These are phyloP conservation scores for Butorides virescens DNA, from an alignment of 2,113 vertebrate genomes.

Conservation along the genomic window DNA sequence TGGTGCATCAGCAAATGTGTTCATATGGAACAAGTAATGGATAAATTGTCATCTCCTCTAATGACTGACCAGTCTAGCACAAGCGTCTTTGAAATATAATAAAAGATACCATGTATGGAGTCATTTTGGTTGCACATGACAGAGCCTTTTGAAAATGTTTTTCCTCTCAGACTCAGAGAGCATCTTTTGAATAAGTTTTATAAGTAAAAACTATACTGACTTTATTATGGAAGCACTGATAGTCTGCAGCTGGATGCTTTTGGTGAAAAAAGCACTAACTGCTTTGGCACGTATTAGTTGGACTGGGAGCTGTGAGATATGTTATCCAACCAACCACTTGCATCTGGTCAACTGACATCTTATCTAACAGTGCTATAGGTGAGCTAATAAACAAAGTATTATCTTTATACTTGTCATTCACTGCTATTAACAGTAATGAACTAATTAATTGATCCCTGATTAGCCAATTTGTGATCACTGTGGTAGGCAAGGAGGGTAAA, in stretches of 20 bases:
- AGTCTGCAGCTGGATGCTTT: neutral
- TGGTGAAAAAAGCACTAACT: neutral
- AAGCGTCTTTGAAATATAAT: neutral
- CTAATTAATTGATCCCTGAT: neutral
- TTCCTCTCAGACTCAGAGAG: neutral
- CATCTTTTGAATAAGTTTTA: neutral
- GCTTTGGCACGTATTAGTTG: neutral
- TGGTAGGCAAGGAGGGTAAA: neutral
- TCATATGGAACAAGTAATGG: neutral
- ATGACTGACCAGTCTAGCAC: neutral
- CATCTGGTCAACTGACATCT: neutral
- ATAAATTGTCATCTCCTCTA: neutral
- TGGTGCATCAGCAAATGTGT: neutral
- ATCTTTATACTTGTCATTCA: neutral
- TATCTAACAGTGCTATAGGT: neutral
- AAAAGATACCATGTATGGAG: neutral
- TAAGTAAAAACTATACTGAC: neutral
- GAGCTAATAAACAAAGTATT: neutral
- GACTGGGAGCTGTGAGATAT: neutral
- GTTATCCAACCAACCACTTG: neutral
- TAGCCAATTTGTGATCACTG: neutral
- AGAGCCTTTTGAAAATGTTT: neutral
- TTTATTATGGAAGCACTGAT: neutral
- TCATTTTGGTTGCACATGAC: neutral
- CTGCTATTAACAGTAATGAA: neutral